Evolutionary conservation across 2,888 invertebrate genomes (phyloP).

Genomic region (Philhelius pedissequus): DNA sequence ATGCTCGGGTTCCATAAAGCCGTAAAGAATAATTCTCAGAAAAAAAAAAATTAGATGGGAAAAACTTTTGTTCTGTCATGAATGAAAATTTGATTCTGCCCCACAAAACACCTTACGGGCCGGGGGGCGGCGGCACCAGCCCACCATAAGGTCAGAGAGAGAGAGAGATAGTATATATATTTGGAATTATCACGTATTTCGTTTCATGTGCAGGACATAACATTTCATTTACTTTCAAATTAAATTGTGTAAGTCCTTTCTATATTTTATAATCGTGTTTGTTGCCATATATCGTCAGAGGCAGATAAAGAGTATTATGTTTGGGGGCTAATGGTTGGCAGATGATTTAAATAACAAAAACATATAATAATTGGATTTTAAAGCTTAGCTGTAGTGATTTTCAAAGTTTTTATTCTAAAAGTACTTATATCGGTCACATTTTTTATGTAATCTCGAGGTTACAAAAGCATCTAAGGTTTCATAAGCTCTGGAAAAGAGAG

Average conservation of each 20-base stretch:
- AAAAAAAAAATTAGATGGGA: not conserved
- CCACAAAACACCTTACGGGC: not conserved
- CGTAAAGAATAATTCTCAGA: not conserved
- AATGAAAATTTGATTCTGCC: not conserved
- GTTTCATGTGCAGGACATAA: conserved; percentile 37
- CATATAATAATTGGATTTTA: too few species aligned
- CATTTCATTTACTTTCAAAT: conserved; percentile 48
- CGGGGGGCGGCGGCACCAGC: not conserved
- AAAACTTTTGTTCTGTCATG: conserved; percentile 1
- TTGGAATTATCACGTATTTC: conserved; percentile 30
- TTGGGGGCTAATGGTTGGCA: not conserved
- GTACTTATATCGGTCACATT: too few species aligned
- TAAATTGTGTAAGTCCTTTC: conserved; percentile 38
- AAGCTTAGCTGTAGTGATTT: too few species aligned
- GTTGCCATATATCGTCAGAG: not conserved
- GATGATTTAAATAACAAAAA: too few species aligned
- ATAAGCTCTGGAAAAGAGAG: too few species aligned
- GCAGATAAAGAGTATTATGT: conserved; percentile 1
- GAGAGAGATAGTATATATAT: not conserved
- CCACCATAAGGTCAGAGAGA: not conserved
- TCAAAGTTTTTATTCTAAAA: too few species aligned
- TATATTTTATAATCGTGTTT: conserved; percentile 24
- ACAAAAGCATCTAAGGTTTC: too few species aligned
- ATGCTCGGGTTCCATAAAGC: not conserved
- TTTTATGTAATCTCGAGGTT: too few species aligned